Evolutionary conservation across 2,888 invertebrate genomes (phyloP), one percentile per base, ranked within the genome.

Genomic region (Ceraclea dissimilis): DNA sequence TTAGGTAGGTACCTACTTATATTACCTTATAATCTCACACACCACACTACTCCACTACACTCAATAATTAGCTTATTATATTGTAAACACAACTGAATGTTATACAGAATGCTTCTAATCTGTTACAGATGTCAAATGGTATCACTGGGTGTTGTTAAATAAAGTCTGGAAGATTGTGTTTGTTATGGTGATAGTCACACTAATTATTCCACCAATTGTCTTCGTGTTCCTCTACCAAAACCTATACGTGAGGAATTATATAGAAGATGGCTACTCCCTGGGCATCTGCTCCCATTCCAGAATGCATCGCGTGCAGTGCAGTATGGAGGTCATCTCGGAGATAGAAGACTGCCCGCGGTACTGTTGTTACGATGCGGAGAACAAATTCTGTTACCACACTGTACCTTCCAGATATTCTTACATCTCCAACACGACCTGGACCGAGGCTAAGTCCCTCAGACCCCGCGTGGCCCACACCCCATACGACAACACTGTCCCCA

Each of bases 361-460:
- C 58, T 81, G 81, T 63, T 82, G 81, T 62, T 81, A 77, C 65
- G 76, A 79, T 57, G 64, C 67, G 1, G 66, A 65, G 17, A 66
- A 66, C 10, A 49, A 67, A n/a, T 56, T 71, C 18, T 82, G 81
- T 63, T 81, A 72, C 62, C 81, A 81, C 60, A 70, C 78, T 53
- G 68, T 74, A 16, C 80, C 81, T 0, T 78, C 81, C 0, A 68
- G 74, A 51, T 78, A 78, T 64, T 74, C 76, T 1, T 81, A 79
- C 62, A 63, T 72, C 13, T 64, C 70, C 20, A 66, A 68, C 19
- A 66, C 66, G 4, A 57, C 62, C 2, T 77, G 76, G 77, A 59
- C 65, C 1, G 75, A 75, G 59, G 66, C 70, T 0, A 58, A 66
- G 0, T 58, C 68, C 0, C 54, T 78, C 4, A 67, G 67, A 46